phyloP scores from a whole-genome alignment of 2,113 vertebrate species.

The Polyodon spathula region DNA sequence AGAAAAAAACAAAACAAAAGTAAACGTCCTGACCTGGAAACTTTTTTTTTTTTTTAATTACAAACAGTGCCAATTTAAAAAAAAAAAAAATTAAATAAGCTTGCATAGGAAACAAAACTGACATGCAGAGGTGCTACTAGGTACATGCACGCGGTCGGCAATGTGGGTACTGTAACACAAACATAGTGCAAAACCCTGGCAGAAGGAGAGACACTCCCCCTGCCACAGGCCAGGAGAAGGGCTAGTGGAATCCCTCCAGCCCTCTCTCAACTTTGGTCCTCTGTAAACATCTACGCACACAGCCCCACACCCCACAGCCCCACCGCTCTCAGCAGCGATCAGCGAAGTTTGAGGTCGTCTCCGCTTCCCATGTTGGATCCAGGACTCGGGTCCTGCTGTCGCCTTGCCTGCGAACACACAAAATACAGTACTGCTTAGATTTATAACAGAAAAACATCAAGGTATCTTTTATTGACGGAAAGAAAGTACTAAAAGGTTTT shows the following conservation, averaged over 20 bases:
- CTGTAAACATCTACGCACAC: slow-evolving; percentile 20
- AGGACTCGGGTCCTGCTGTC: slow-evolving; percentile 94
- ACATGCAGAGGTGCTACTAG: slow-evolving; percentile 55
- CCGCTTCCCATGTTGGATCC: slow-evolving; percentile 83
- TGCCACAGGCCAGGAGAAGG: slow-evolving; percentile 46
- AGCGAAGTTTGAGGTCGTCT: slow-evolving; percentile 91
- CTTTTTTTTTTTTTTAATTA: slow-evolving; percentile 37
- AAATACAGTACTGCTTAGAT: not conserved
- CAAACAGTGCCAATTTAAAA: slow-evolving; percentile 64
- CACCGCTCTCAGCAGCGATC: too few relatives aligned
- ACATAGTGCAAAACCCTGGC: slow-evolving; percentile 86
- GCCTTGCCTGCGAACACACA: slow-evolving; percentile 75
- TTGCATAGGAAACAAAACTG: slow-evolving; percentile 66
- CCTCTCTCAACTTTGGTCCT: slow-evolving; percentile 39
- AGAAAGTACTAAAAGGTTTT: too few relatives aligned
- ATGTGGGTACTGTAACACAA: slow-evolving; percentile 62
- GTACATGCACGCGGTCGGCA: slow-evolving; percentile 70
- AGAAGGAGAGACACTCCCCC: slow-evolving; percentile 42
- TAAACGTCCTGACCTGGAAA: slow-evolving; percentile 67
- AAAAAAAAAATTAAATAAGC: slow-evolving; percentile 57
- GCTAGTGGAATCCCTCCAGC: slow-evolving; percentile 1
- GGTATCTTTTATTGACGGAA: too few relatives aligned
- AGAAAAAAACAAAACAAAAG: too few relatives aligned
- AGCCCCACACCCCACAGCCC: not conserved
- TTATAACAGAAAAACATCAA: too few relatives aligned